Conservation (phyloP, 1,140 invertebrate species). For the Holotrichia oblita region DNA sequence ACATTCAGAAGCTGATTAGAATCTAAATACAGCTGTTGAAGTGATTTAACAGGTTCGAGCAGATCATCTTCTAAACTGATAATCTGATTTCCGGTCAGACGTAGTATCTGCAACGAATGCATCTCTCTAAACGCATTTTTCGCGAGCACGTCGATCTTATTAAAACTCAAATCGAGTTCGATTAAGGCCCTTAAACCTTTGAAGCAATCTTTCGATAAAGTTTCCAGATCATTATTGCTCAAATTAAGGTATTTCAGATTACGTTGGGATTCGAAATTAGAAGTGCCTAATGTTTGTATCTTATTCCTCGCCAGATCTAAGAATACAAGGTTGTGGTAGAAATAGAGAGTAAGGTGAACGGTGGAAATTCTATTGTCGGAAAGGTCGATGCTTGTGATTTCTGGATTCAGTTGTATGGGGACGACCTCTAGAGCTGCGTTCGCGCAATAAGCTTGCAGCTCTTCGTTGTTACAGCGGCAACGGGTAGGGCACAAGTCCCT, state of each 20-base stretch:
- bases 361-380: slow-evolving; percentile 77
- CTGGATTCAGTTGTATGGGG: slow-evolving; percentile 88
- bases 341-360: slow-evolving; percentile 76
- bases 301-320: slow-evolving; percentile 85
- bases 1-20: slow-evolving; percentile 82
- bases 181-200: slow-evolving; percentile 75
- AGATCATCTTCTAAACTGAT: slow-evolving; percentile 74
- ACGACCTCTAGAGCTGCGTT: slow-evolving; percentile 81
- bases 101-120: slow-evolving; percentile 73
- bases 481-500: slow-evolving; percentile 79
- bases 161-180: slow-evolving; percentile 77
- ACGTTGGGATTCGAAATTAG: slow-evolving; percentile 81
- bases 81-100: slow-evolving; percentile 80
- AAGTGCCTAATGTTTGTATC: slow-evolving; percentile 77
- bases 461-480: slow-evolving; percentile 83
- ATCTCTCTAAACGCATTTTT: slow-evolving; percentile 77
- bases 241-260: slow-evolving; percentile 77
- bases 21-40: slow-evolving; percentile 74
- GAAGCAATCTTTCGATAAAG: slow-evolving; percentile 77
- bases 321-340: slow-evolving; percentile 80
- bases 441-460: slow-evolving; percentile 76
- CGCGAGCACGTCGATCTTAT: slow-evolving; percentile 78
- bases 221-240: slow-evolving; percentile 77
- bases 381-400: slow-evolving; percentile 79
- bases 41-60: slow-evolving; percentile 74